These are phyloP conservation scores for Epinephelus lanceolatus DNA, from an alignment of 2,113 vertebrate species.

Conservation along the genomic window DNA sequence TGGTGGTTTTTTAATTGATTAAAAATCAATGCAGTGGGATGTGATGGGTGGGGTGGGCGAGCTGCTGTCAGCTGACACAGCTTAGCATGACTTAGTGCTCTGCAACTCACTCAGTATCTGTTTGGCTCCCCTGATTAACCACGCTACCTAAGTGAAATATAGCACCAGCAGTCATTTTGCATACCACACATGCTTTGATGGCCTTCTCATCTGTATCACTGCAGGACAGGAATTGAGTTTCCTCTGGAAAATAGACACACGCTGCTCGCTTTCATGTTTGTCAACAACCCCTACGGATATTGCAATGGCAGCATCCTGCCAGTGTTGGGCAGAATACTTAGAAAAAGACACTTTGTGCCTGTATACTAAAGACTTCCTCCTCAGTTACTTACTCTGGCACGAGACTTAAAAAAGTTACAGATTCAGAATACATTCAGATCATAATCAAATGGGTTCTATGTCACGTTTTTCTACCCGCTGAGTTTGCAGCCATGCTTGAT, in stretches of 20 bases:
- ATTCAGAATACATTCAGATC: constrained; percentile 2
- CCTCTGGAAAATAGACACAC: constrained; percentile 61
- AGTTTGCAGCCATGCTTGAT: constrained; percentile 3
- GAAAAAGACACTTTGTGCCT: constrained; percentile 16
- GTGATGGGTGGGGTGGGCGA: not conserved
- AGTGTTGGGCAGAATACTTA: constrained; percentile 9
- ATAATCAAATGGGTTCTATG: not conserved
- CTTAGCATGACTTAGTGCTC: constrained; percentile 8
- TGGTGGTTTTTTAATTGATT: constrained; percentile 19
- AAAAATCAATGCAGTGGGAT: constrained; percentile 12
- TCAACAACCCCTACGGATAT: constrained; percentile 61
- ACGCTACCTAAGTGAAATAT: constrained; percentile 35
- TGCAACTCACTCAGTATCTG: not conserved
- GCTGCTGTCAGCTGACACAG: constrained; percentile 12
- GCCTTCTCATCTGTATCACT: constrained; percentile 55
- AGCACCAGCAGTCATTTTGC: constrained; percentile 43
- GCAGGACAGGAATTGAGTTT: constrained; percentile 71
- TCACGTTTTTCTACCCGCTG: not conserved
- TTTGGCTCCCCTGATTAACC: constrained; percentile 33
- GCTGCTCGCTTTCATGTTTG: constrained; percentile 67
- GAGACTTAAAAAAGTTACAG: not conserved
- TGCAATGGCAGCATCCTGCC: constrained; percentile 17
- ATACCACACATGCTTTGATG: constrained; percentile 63
- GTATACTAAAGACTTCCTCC: constrained; percentile 23
- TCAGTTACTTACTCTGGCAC: constrained; percentile 11